A percentile compares a stretch with the other conserved stretches of the same genome.
These are phyloP conservation scores for Rhagonycha fulva DNA, from an alignment of 2,888 invertebrate genomes.

Conservation along the genomic window DNA sequence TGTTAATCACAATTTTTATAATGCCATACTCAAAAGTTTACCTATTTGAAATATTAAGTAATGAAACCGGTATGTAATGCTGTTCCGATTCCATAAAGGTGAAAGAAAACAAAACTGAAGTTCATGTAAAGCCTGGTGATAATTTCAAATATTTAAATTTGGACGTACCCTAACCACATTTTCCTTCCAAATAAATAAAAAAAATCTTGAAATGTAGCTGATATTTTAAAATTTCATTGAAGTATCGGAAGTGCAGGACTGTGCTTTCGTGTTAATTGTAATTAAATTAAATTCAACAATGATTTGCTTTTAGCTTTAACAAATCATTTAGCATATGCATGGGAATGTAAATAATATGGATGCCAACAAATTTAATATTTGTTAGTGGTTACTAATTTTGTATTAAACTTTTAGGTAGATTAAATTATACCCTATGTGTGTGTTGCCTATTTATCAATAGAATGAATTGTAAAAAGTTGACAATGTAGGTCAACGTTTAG, in stretches of 20 bases:
- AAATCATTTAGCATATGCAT: neutral
- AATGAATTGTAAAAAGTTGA: neutral
- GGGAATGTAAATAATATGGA: neutral
- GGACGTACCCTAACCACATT: neutral
- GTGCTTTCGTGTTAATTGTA: conserved; percentile 2
- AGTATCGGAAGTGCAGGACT: neutral
- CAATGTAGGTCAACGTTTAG: conserved; percentile 21
- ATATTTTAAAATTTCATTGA: neutral
- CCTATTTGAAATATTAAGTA: too few relatives aligned
- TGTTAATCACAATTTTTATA: too few relatives aligned
- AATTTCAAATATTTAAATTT: too few relatives aligned
- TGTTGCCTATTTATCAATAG: neutral
- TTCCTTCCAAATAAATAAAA: neutral
- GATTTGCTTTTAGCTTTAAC: conserved; percentile 11
- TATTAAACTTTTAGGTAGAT: neutral
- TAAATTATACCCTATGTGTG: neutral
- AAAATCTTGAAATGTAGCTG: neutral
- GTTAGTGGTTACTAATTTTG: neutral
- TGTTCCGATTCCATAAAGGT: neutral
- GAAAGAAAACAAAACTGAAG: neutral
- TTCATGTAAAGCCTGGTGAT: too few relatives aligned
- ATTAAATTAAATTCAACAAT: conserved; percentile 10
- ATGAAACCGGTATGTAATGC: too few relatives aligned
- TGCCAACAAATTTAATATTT: neutral
- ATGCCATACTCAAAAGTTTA: too few relatives aligned